Base-by-base conservation (phyloP, 2,888 invertebrate genomes). In the Lutraria lutraria region DNA sequence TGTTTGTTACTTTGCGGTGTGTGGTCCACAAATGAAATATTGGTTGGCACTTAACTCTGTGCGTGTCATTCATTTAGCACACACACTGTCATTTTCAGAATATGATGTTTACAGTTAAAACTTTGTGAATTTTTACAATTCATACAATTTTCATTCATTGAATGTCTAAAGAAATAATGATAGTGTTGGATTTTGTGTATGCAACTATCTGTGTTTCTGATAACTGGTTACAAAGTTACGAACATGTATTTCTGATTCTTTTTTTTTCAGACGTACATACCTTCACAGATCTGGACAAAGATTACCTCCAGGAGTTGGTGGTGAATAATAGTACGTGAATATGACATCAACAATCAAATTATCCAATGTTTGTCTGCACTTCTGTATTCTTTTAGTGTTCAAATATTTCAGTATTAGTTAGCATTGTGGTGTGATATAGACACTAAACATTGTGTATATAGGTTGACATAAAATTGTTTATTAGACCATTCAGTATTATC, bases 201-300 rank as follows among this genome's bases (percentile, higher is more conserved):
- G 56, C 12, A 21, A 56, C 21, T 56, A 1, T 3, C 3, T 19
- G 56, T 21, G 43, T 43, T 43, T 43, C 43, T 43, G 43, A 43
- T 43, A 43, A 8, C 43, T 43, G 43, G 2, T 43, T 43, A 43
- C 8, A 29, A 68, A 4, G 4, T 25, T n/a, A n/a, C 68, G n/a
- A 29, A 29, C 12, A 72, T 29, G 12, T 15, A 72, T 72, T 29
- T 15, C 25, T n/a, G 8, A 31, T 76, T 19, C 19, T 79, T 79
- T 85, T 34, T 53, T 54, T 13, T 90, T 60, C 89, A 92, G 92
- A 84, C 87, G 92, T 54, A 86, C 68, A 31, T 92, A 92, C 76
- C 83, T 92, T 54, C 90, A 91, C 76, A 83, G 91, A 83, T 90
- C 90, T 25, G 90, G 92, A 6, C 88, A 85, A 15, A 54, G 80